Base-by-base conservation (phyloP, 2,888 invertebrate genomes). In the Drosophila putrida region DNA sequence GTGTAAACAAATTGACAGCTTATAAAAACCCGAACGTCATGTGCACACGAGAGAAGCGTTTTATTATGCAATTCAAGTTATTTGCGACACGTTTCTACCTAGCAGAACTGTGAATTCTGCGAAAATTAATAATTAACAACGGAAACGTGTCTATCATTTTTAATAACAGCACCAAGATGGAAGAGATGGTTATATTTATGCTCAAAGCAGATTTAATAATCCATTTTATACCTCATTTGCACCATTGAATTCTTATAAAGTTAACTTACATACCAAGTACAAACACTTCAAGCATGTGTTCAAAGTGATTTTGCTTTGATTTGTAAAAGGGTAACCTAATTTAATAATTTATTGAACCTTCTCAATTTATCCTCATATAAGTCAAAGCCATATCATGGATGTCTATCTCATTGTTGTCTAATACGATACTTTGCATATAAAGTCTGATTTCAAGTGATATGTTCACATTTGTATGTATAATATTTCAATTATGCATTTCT, bases 1-100 rank as follows among this genome's bases (percentile, higher is more conserved):
- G 80, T 78, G 83, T 83, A 83, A 84, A 85, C 84, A 89, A 89
- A 90, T 90, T 90, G 90, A 90, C 90, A 90, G 90, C 88, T 90
- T 89, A 90, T 90, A 90, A 88, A 86, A 89, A 83, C 85, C 83
- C 80, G 82, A 77, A 82, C 81, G 78, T 81, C 82, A 82, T 85
- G 82, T 74, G 79, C 73, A 71, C 69, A 53, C 54, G 60, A 49
- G 58, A 68, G 54, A 80, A 83, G 63, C 82, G 75, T 82, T 84
- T 86, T 86, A 84, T 85, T 86, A 84, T 84, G 85, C 84, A 77
- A 82, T 86, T 77, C 78, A 80, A 83, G 85, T 81, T 84, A 83
- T 82, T 75, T 78, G 73, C 60, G 77, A 69, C 68, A 75, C 77
- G 64, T 69, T 67, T 66, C 43, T 49, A 61, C 66, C 78, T 69